Percentiles rank a stretch among this genome's conserved stretches.
phyloP scores from a whole-genome alignment of 2,888 invertebrate species.

The Drosophila sordidapex region DNA sequence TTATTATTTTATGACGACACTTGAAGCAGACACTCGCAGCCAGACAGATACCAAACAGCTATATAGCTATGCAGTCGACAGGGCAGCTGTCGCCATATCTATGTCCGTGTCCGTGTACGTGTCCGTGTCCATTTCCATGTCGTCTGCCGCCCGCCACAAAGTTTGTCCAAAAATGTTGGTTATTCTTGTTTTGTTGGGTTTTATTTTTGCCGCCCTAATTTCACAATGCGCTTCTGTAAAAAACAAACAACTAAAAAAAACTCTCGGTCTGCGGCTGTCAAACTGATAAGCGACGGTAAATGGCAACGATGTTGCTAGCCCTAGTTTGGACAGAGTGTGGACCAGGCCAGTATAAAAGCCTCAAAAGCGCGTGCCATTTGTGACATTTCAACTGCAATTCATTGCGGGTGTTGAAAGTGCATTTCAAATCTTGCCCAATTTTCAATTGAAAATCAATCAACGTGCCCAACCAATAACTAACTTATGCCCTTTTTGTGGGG shows the following conservation, averaged over 20 bases:
- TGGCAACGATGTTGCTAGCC: slow-evolving; percentile 6
- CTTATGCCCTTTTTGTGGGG: too few species aligned
- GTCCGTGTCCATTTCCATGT: slow-evolving; percentile 5
- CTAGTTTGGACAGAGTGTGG: not conserved
- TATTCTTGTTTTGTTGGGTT: slow-evolving; percentile 34
- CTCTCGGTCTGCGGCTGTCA: slow-evolving; percentile 18
- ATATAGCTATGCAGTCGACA: not conserved
- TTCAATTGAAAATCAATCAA: not conserved
- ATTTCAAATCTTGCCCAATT: not conserved
- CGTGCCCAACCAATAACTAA: not conserved
- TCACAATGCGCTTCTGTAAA: slow-evolving; percentile 8
- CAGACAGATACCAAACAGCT: slow-evolving; percentile 1
- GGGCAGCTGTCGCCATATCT: slow-evolving; percentile 27
- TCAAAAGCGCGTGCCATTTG: slow-evolving; percentile 1
- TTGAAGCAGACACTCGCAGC: slow-evolving; percentile 18
- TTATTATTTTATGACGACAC: slow-evolving; percentile 59
- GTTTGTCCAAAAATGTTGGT: slow-evolving; percentile 24
- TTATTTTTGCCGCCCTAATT: slow-evolving; percentile 14
- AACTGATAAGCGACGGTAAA: slow-evolving; percentile 36
- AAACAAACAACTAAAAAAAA: not conserved
- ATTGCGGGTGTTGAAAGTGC: not conserved
- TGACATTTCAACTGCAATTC: slow-evolving; percentile 8
- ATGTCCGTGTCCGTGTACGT: not conserved
- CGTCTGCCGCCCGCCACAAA: slow-evolving; percentile 27
- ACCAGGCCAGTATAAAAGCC: not conserved